Base-by-base conservation (phyloP, 2,888 invertebrate genomes). In the Athalia circularis region DNA sequence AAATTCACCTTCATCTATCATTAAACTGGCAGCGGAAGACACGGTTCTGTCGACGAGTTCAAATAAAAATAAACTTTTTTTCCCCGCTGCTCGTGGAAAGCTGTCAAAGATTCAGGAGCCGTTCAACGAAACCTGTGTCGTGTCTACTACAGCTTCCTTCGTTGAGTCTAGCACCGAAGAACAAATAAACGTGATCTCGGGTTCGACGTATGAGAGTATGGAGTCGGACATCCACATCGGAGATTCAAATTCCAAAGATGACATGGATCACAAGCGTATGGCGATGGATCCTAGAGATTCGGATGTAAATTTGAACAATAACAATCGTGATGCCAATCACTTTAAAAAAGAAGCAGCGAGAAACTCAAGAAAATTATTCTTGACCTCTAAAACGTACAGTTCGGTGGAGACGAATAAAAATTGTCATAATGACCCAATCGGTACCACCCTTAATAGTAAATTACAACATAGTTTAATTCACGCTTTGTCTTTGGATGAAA, bases 161-260 rank as follows among this genome's bases (percentile, higher is more conserved):
- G 15, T 15, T 43, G 68, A 52, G 9, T 68, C 11, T 29, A 11
- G 43, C n/a, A 5, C 54, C 0, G 64, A 75, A n/a, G 64, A 75
- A 62, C 75, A 75, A 50, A 61, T 62, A 64, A 75, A 62, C 50
- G 64, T 64, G 75, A 75, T 75, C 15, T 64, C 75, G 1, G 75
- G 64, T 5, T 75, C 75, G 8, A 9, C 11, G 45, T 7, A 15
- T 50, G 50, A 62, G 50, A 61, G n/a, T 75, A 4, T 47, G 47
- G 11, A 52, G 65, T 15, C 48, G 47, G 13, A 48, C 43, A 64
- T 64, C 7, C 4, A 4, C 6, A 45, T 6, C 3, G 5, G 29
- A 0, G 29, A 29, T 29, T 29, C 29, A 2, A 29, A 29, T 29
- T 29, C 29, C 29, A 29, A 29, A 29, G 29, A 29, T 29, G 29